phyloP scores from a whole-genome alignment of 2,888 invertebrate genomes.

The Biston betularia region DNA sequence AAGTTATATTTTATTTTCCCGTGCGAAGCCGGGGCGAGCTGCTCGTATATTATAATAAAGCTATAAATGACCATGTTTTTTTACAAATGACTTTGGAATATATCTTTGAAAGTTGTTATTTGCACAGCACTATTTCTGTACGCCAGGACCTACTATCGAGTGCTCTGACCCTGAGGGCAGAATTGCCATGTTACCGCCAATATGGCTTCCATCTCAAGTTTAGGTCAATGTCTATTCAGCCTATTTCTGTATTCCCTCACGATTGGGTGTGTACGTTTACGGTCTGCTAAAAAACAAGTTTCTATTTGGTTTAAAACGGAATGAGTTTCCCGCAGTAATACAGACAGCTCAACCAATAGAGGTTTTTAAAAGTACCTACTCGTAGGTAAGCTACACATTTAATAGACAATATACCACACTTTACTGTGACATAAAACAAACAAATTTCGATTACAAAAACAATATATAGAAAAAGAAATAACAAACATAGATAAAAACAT shows the following conservation, averaged over 20 bases:
- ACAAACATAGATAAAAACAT: too few species aligned
- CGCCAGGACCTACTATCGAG: constrained; percentile 27
- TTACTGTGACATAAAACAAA: too few species aligned
- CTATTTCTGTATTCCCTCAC: constrained; percentile 22
- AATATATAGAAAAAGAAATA: too few species aligned
- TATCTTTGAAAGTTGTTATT: background rate
- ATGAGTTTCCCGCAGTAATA: too few species aligned
- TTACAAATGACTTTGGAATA: background rate
- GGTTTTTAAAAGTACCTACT: too few species aligned
- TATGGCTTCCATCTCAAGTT: constrained; percentile 21
- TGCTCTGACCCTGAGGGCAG: constrained; percentile 30
- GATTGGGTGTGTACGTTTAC: constrained; percentile 26
- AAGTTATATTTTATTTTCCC: too few species aligned
- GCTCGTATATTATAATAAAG: too few species aligned
- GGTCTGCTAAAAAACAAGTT: background rate
- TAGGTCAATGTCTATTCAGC: constrained; percentile 28
- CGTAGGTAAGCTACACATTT: too few species aligned
- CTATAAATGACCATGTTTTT: background rate
- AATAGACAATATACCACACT: too few species aligned
- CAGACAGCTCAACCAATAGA: too few species aligned
- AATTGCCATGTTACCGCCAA: constrained; percentile 32
- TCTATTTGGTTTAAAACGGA: constrained; percentile 5
- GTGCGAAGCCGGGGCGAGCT: too few species aligned
- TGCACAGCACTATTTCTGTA: constrained; percentile 18
- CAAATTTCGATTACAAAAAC: too few species aligned